A percentile compares a stretch with the other conserved stretches of the same genome.
Conservation (phyloP, 2,888 invertebrate genomes). For the Sesamia inferens region DNA sequence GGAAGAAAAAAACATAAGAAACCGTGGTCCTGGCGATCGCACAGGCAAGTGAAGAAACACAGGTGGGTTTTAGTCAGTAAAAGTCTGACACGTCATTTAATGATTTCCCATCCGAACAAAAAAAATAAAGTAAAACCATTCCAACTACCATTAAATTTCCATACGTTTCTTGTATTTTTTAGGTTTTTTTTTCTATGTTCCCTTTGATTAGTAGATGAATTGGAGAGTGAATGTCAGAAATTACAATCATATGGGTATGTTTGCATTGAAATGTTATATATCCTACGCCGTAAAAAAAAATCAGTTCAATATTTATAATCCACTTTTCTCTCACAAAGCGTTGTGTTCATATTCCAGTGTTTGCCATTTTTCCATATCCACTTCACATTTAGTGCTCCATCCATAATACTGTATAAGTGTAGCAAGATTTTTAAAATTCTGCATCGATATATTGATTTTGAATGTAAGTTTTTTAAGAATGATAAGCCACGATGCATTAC, state of each 20-base stretch:
- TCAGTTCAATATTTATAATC: constrained; percentile 72
- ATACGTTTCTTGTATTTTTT: no score
- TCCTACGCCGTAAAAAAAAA: constrained; percentile 63
- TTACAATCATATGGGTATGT: constrained; percentile 27
- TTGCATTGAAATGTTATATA: constrained; percentile 52
- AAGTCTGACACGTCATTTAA: no score
- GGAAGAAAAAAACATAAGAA: no score
- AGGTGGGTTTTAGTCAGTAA: no score
- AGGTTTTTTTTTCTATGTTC: no score
- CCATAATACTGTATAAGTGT: constrained; percentile 5
- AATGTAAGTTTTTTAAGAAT: neutral
- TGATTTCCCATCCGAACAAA: no score
- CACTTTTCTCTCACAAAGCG: constrained; percentile 67
- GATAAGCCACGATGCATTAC: neutral
- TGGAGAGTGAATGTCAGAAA: no score
- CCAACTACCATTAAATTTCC: no score
- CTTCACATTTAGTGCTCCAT: constrained; percentile 53
- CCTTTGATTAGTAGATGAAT: no score
- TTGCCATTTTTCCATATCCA: constrained; percentile 61
- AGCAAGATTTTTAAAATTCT: neutral
- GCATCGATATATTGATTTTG: neutral
- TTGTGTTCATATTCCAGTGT: constrained; percentile 65
- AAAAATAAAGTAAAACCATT: no score
- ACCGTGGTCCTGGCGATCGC: no score
- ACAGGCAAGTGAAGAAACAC: no score